These are phyloP conservation scores for Netelia inedita DNA, from an alignment of 2,888 invertebrate species.

Conservation along the genomic window DNA sequence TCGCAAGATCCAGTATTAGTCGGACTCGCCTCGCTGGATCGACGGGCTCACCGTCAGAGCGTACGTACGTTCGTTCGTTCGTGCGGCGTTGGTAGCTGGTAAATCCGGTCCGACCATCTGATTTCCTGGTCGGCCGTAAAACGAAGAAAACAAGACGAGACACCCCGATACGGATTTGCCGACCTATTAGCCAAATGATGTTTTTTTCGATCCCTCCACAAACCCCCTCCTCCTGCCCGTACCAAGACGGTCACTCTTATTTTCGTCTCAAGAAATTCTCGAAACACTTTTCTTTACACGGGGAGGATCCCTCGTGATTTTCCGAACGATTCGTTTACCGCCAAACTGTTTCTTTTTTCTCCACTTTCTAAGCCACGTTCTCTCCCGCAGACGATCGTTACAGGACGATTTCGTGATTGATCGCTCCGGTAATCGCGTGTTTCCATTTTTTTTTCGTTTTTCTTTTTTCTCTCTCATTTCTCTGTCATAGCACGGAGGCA, in stretches of 20 bases:
- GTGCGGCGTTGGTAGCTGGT: slow-evolving; percentile 46
- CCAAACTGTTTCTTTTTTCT: slow-evolving; percentile 78
- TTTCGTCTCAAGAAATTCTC: slow-evolving; percentile 1
- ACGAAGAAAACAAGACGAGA: slow-evolving; percentile 53
- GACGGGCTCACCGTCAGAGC: slow-evolving; percentile 33
- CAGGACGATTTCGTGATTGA: slow-evolving; percentile 79
- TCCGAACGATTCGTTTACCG: slow-evolving; percentile 21
- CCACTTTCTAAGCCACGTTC: slow-evolving; percentile 80
- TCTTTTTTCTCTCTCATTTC: slow-evolving; percentile 47
- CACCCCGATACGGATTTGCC: slow-evolving; percentile 36
- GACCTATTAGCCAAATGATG: slow-evolving; percentile 19
- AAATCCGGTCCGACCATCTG: slow-evolving; percentile 64
- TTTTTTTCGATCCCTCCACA: slow-evolving; percentile 25
- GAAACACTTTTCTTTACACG: slow-evolving; percentile 6
- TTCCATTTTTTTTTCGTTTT: slow-evolving; percentile 40
- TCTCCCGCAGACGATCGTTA: slow-evolving; percentile 69
- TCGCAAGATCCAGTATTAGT: slow-evolving; percentile 34
- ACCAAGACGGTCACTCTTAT: background rate
- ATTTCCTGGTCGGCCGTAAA: slow-evolving; percentile 65
- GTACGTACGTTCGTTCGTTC: background rate
- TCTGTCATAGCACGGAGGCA: slow-evolving; percentile 30
- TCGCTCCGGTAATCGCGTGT: slow-evolving; percentile 45
- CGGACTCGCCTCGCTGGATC: slow-evolving; percentile 24
- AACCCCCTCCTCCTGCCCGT: background rate
- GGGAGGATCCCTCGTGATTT: background rate